A percentile compares a stretch with the other conserved stretches of the same genome.
These are phyloP conservation scores for Agriopis leucophaearia DNA, from an alignment of 2,888 invertebrate species.

Conservation along the genomic window DNA sequence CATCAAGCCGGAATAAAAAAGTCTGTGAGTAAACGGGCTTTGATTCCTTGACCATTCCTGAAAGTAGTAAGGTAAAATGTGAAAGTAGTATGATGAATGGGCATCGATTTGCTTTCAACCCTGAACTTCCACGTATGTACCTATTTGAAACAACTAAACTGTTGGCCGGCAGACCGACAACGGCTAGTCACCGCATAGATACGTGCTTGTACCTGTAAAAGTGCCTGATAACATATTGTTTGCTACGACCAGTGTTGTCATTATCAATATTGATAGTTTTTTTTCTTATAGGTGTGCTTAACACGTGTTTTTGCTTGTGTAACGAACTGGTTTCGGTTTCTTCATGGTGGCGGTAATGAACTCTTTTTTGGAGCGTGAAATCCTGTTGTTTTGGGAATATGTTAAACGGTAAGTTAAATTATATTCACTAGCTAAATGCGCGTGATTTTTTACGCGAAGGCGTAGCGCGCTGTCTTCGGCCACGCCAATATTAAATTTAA, in stretches of 20 bases:
- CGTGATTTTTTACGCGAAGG: too few species aligned
- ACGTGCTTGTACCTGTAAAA: slow-evolving; percentile 38
- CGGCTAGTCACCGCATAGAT: slow-evolving; percentile 58
- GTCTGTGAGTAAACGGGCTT: background rate
- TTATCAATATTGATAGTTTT: background rate
- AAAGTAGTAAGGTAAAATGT: slow-evolving; percentile 1
- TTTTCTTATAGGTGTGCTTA: background rate
- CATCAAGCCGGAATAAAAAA: background rate
- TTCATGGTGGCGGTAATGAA: slow-evolving; percentile 46
- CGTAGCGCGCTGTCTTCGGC: too few species aligned
- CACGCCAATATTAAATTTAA: too few species aligned
- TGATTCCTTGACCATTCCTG: slow-evolving; percentile 11
- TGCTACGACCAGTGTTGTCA: background rate
- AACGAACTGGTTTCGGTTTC: slow-evolving; percentile 24
- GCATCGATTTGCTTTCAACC: slow-evolving; percentile 79
- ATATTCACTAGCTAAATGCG: too few species aligned
- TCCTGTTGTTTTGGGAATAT: slow-evolving; percentile 80
- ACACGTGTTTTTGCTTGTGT: background rate
- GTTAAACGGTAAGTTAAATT: slow-evolving; percentile 72
- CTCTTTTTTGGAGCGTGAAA: slow-evolving; percentile 71
- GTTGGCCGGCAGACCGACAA: slow-evolving; percentile 45
- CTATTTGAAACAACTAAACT: slow-evolving; percentile 55
- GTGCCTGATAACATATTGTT: slow-evolving; percentile 16
- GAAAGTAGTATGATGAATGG: slow-evolving; percentile 53
- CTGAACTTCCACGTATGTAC: slow-evolving; percentile 69